These are phyloP conservation scores for Monochamus alternatus DNA, from an alignment of 2,888 invertebrate genomes.

Conservation along the genomic window DNA sequence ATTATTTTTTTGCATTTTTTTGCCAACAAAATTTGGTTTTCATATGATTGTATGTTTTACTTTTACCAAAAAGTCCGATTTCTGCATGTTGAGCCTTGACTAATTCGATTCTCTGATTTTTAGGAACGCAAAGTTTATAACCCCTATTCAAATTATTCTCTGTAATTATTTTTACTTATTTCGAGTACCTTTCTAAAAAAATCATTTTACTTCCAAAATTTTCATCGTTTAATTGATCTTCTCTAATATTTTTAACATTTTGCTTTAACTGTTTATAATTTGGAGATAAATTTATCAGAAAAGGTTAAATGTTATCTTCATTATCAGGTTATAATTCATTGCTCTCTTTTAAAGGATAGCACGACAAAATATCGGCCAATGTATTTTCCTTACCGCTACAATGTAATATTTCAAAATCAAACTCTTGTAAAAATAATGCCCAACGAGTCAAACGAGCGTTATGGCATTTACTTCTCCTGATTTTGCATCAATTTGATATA, in stretches of 20 bases:
- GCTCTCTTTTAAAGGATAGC: neutral
- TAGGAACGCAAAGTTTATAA: conserved; percentile 15
- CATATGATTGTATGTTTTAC: conserved; percentile 33
- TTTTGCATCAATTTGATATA: conserved; percentile 19
- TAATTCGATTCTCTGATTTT: neutral
- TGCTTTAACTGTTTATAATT: neutral
- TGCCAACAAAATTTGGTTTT: conserved; percentile 37
- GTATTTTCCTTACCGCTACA: conserved; percentile 39
- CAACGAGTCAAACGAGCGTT: conserved; percentile 41
- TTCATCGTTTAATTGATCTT: neutral
- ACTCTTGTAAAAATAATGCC: conserved; percentile 41
- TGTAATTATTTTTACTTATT: neutral
- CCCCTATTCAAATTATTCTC: neutral
- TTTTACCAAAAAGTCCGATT: conserved; percentile 37
- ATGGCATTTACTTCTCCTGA: conserved; percentile 26
- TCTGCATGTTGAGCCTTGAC: conserved; percentile 22
- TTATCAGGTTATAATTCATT: neutral
- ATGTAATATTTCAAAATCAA: conserved; percentile 32
- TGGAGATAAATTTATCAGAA: neutral
- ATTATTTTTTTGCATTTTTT: conserved; percentile 26
- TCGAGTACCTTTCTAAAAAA: neutral
- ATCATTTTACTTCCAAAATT: neutral
- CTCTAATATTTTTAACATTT: neutral
- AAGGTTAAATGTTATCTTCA: neutral
- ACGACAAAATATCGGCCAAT: conserved; percentile 4